A percentile compares a stretch with the other conserved stretches of the same genome.
Evolutionary conservation across 2,888 invertebrate species (phyloP).

Genomic region (Halictus quadricinctus): DNA sequence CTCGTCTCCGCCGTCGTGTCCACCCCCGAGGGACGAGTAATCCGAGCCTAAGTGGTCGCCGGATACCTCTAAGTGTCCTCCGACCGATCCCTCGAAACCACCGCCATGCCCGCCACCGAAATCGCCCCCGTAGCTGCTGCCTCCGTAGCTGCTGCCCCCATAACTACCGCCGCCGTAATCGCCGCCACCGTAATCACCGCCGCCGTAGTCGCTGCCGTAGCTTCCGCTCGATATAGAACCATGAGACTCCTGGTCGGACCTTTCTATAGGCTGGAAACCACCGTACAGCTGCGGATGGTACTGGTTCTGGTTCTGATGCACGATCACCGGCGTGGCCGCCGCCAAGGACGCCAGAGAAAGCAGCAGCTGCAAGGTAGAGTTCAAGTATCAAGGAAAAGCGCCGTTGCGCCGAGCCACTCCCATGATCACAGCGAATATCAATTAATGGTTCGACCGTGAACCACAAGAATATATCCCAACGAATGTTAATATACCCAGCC

Average conservation of each 20-base stretch:
- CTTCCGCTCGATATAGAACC: constrained; percentile 72
- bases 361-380: constrained; percentile 70
- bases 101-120: constrained; percentile 53
- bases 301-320: constrained; percentile 69
- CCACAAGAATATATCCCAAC: neutral
- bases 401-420: neutral
- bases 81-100: constrained; percentile 51
- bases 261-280: constrained; percentile 66
- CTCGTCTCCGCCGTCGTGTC: constrained; percentile 69
- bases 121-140: constrained; percentile 37
- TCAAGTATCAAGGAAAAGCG: constrained; percentile 17
- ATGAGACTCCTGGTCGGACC: constrained; percentile 75
- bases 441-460: neutral
- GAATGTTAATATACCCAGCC: too few relatives aligned
- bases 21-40: constrained; percentile 59
- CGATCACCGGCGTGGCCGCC: constrained; percentile 72
- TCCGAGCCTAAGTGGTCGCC: constrained; percentile 64
- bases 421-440: too few relatives aligned
- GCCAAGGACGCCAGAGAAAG: constrained; percentile 73
- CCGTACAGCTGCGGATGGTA: constrained; percentile 67
- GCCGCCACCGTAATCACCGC: constrained; percentile 48
- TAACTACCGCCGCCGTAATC: constrained; percentile 55
- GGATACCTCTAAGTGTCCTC: constrained; percentile 47
- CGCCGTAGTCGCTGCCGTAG: constrained; percentile 46
- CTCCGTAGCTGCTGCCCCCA: constrained; percentile 45